Base-by-base conservation (phyloP, 2,113 vertebrate genomes). In the Dasyornis broadbenti region DNA sequence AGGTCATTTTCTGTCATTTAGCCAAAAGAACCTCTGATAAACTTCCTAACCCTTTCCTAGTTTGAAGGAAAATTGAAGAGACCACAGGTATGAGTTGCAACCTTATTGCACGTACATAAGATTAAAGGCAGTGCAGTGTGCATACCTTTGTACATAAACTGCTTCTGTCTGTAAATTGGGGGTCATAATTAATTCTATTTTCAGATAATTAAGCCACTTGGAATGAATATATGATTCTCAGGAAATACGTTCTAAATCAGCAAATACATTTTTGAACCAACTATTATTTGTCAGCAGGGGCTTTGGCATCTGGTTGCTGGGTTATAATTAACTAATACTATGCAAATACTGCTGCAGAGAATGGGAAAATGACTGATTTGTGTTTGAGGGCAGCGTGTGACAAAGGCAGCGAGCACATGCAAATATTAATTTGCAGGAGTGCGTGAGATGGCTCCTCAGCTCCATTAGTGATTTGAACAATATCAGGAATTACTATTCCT, bases 401-500 rank as follows among this genome's bases (percentile, higher is more conserved):
- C 91, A 90, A 86, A 93, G 90, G 53, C 85, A 94, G 71, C 1
- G 23, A 83, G 69, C 13, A 4, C 89, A 82, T 83, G 89, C 86
- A 96, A 92, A 92, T 95, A 92, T 44, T 85, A 82, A 95, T 96
- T 94, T 94, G 78, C 85, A 61, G 40, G 83, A 89, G 84, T 56
- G 73, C 6, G 4, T 82, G 91, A 86, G 63, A 42, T 80, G 92
- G 91, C 94, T 95, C 72, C 86, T 77, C 33, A 91, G 81, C 94
- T 85, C 33, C 68, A 68, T 92, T 75, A 94, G 72, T 80, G 92
- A 59, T 91, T 64, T 71, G 92, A 94, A 96, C 91, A 92, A 78
- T 92, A 95, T 97, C 95, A 96, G 95, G 95, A 94, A 97, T 97
- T 95, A 91, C 94, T 80, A 85, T 97, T 96, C 94, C 86, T 96